Evolutionary conservation across 2,797 vertebrate genomes (phyloP), one percentile per base, ranked within the genome.

Genomic region (Falco cherrug): DNA sequence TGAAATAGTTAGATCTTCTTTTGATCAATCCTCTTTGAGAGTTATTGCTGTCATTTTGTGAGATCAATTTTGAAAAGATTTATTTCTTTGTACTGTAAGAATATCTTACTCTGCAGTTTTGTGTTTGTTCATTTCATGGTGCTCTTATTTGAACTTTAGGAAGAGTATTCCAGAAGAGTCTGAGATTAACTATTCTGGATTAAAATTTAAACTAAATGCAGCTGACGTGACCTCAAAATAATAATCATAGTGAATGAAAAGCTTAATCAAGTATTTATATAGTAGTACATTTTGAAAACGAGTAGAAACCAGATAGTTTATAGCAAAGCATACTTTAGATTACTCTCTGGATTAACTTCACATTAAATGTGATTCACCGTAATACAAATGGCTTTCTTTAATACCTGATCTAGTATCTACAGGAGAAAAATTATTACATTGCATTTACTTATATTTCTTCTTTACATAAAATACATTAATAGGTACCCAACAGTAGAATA

Each of bases 131-230:
- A n/a, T 85, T 76, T 85, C 60, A 51, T 64, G 28, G 35, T 78
- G 20, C 24, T 92, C 8, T 13, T 7, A 1, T 50, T 59, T 77
- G 51, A 89, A 71, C 41, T 83, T 92, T 24, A 56, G 25, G 61
- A 64, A 68, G 3, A 11, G 5, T 57, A 25, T 87, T 94, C 31
- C 22, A 70, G 78, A 77, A 67, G 45, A 91, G 13, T 67, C 24
- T 64, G 64, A 87, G 78, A 82, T 93, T 87, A 87, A 74, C 43
- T 73, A 9, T 74, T 87, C 81, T 80, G 48, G 39, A 89, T 94
- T 95, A 95, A 94, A 87, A 82, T 94, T 76, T 90, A 69, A 90
- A 76, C 11, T 51, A 73, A 79, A 43, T 79, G 43, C 39, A 45
- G 8, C 16, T 45, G 15, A 25, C 13, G 0, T 77, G 41, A 90